Evolutionary conservation across 2,113 vertebrate genomes (phyloP), one percentile per base, ranked within the genome.

Genomic region (Silurus glanis): DNA sequence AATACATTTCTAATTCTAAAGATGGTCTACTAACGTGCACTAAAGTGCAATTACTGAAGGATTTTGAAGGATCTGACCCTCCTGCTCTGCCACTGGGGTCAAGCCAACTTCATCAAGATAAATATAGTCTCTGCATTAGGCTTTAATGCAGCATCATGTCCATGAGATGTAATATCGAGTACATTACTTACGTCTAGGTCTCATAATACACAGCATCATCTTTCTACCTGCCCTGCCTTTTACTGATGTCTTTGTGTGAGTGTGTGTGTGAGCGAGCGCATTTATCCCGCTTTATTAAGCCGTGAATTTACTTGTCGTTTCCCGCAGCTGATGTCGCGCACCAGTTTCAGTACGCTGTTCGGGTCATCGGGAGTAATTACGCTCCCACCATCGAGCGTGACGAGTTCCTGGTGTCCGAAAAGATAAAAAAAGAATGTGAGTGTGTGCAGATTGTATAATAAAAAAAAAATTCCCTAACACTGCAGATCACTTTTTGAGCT

Each of bases 361-460:
- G 98, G 83, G 98, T 99, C 86, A 97, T 99, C n/a, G 98, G 98
- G 91, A 99, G 98, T 88, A 99, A 99, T 94, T 99, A 98, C 80
- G 97, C 98, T 80, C 98, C 98, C 49, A 98, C 97, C 0, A 97
- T 99, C 66, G 98, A 99, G 82, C 94, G 98, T 80, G 98, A 99
- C 82, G 98, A 99, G 92, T 99, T 99, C 93, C 95, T 99, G 84
- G 98, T 99, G 67, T 97, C 96, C 0, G 98, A 99, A 93, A 99
- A 98, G 92, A 99, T 99, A 91, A 99, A 99, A 93, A 99, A 99
- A 93, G 98, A 99, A 89, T 83, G 98, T 99, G 94, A 89, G 97
- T 96, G 37, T 17, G 19, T 59, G 49, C 53, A 9, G 59, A 79
- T 45, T 9, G 9, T 80, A 37, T 37, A 37, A 37, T n/a, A 37